These are phyloP conservation scores for Folsomia manolachei DNA, from an alignment of 2,888 invertebrate genomes.

Conservation along the genomic window DNA sequence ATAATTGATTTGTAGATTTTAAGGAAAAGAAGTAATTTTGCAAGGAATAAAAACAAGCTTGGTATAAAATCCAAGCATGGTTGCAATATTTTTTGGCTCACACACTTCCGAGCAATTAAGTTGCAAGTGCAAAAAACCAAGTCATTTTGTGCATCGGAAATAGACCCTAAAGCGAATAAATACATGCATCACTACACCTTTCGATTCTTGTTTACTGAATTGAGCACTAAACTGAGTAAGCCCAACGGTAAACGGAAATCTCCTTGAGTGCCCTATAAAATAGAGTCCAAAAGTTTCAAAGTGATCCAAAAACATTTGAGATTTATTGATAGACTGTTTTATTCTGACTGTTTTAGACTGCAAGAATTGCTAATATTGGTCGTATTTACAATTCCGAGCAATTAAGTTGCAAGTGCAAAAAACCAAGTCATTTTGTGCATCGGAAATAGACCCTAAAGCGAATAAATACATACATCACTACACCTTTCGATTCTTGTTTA, in stretches of 20 bases:
- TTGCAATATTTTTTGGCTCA: too few relatives aligned
- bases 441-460: not conserved
- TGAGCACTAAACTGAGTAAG: not conserved
- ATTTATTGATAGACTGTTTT: not conserved
- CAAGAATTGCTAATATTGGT: too few relatives aligned
- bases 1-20: too few relatives aligned
- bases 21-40: too few relatives aligned
- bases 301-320: not conserved
- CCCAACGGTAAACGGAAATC: not conserved
- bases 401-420: too few relatives aligned
- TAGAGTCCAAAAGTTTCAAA: not conserved
- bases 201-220: not conserved
- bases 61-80: too few relatives aligned
- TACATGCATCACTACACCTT: not conserved
- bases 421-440: not conserved
- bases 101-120: not conserved
- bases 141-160: not conserved
- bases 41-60: too few relatives aligned
- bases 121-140: not conserved
- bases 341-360: not conserved
- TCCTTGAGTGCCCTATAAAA: not conserved
- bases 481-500: not conserved
- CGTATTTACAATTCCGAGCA: too few relatives aligned
- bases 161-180: not conserved
- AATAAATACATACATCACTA: not conserved